Evolutionary conservation across 2,113 vertebrate species (phyloP).

Genomic region (Protobothrops mucrosquamatus): DNA sequence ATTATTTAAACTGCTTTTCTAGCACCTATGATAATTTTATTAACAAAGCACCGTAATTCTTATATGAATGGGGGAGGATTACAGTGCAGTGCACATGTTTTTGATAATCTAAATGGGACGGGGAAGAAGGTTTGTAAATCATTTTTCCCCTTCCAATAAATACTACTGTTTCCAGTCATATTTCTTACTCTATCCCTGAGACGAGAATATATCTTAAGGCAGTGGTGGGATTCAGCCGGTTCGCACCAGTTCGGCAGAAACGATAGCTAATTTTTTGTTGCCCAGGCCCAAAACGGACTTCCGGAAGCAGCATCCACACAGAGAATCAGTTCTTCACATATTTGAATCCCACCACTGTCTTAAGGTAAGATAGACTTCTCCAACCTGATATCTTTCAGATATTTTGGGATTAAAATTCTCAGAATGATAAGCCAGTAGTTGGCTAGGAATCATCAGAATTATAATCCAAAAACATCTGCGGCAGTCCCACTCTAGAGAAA

Average conservation of each 20-base stretch:
- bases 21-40: constrained; percentile 54
- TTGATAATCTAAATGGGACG: constrained; percentile 21
- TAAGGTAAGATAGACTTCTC: neutral
- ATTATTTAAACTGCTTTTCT: constrained; percentile 46
- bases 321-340: too few species aligned
- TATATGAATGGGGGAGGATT: constrained; percentile 11
- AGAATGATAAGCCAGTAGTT: neutral
- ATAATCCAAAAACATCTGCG: neutral
- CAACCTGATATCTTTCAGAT: neutral
- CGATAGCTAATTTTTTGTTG: too few species aligned
- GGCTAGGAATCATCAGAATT: neutral
- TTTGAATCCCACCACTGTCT: too few species aligned
- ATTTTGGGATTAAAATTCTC: neutral
- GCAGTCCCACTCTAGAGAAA: neutral
- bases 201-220: neutral
- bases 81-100: constrained; percentile 45
- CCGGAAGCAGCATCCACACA: too few species aligned
- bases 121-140: constrained; percentile 52
- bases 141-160: constrained; percentile 36
- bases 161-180: neutral
- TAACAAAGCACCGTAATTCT: constrained; percentile 27
- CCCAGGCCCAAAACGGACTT: too few species aligned
- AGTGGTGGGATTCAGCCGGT: too few species aligned
- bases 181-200: neutral
- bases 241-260: too few species aligned